These are phyloP conservation scores for Xenentodon cancila DNA, from an alignment of 2,797 vertebrate genomes.

Conservation along the genomic window DNA sequence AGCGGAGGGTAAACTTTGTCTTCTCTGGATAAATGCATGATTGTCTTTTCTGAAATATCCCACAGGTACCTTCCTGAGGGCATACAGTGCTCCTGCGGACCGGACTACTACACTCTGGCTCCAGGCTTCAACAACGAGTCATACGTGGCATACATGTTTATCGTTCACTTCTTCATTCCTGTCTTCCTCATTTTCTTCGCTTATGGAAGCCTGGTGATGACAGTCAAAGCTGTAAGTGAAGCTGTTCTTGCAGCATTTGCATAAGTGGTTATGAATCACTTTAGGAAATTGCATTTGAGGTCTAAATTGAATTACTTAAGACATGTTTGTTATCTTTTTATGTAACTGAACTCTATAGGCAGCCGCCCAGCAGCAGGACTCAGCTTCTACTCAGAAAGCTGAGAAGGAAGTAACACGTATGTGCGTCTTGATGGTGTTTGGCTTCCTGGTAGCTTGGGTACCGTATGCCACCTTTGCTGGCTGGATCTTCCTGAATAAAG, in stretches of 20 bases:
- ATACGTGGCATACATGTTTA: conserved; percentile 85
- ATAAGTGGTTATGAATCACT: no score
- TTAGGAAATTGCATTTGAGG: neutral
- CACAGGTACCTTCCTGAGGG: conserved; percentile 85
- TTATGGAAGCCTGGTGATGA: conserved; percentile 84
- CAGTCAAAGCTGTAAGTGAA: conserved; percentile 83
- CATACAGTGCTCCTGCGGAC: conserved; percentile 85
- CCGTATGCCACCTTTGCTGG: conserved; percentile 86
- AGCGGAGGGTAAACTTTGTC: neutral
- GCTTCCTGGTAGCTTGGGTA: conserved; percentile 85
- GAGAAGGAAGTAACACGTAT: conserved; percentile 88
- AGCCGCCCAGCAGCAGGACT: conserved; percentile 87
- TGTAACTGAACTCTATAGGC: conserved; percentile 67
- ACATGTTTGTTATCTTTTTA: neutral
- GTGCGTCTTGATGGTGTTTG: conserved; percentile 87
- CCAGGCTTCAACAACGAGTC: conserved; percentile 86
- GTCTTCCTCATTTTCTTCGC: conserved; percentile 84
- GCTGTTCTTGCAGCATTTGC: no score
- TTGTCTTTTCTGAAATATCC: neutral
- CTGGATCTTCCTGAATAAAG: conserved; percentile 86
- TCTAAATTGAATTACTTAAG: neutral
- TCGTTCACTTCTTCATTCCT: conserved; percentile 77
- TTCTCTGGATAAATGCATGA: neutral
- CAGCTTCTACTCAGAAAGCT: conserved; percentile 87
- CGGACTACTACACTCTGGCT: conserved; percentile 86